These are phyloP conservation scores for Terrapene triunguis DNA, from an alignment of 2,113 vertebrate species.

Conservation along the genomic window DNA sequence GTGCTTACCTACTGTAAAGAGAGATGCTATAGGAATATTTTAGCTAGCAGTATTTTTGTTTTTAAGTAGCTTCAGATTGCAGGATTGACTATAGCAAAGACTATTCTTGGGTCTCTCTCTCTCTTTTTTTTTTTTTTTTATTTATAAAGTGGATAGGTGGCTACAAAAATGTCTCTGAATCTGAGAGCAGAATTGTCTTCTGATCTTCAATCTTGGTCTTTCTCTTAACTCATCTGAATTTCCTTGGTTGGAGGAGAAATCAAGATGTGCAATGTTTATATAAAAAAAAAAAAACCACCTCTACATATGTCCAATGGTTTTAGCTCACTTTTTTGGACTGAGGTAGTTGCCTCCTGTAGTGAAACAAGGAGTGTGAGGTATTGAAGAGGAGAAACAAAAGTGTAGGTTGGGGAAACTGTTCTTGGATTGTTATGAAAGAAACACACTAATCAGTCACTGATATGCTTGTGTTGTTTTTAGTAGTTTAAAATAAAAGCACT, in stretches of 20 bases:
- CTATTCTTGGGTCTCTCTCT: neutral
- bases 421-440: conserved; percentile 12
- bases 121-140: too few species aligned
- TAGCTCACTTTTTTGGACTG: conserved; percentile 35
- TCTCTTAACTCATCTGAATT: conserved; percentile 12
- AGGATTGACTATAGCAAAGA: neutral
- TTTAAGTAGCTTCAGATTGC: neutral
- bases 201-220: neutral
- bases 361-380: neutral
- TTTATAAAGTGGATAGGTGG: neutral
- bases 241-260: conserved; percentile 30
- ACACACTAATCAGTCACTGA: neutral
- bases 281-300: neutral
- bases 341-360: conserved; percentile 6
- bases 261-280: conserved; percentile 25
- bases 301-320: neutral
- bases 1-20: neutral
- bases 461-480: neutral
- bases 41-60: neutral
- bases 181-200: neutral
- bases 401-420: conserved; percentile 19
- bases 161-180: neutral
- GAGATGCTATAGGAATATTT: neutral
- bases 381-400: conserved; percentile 42
- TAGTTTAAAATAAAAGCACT: conserved; percentile 28